Evolutionary conservation across 2,113 vertebrate species (phyloP), one percentile per base, ranked within the genome.

Genomic region (Seriola aureovittata): DNA sequence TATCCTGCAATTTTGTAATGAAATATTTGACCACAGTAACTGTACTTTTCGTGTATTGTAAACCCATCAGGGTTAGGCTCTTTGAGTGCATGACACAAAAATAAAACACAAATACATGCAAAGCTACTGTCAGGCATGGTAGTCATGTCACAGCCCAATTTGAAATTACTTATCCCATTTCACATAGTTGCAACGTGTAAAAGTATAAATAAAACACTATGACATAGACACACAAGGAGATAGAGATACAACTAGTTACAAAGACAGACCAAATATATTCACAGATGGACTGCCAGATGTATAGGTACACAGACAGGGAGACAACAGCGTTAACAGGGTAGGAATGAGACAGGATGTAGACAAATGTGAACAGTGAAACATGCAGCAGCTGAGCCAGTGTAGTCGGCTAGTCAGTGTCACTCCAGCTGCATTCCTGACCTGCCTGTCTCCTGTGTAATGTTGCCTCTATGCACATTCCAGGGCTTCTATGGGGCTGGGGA

Each of bases 381-480:
- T 34, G 77, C 64, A 77, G 65, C 76, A 87, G 85, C 82, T 89
- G 74, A 86, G 66, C 78, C 44, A 29, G 54, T 90, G 68, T 32
- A 59, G 79, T 84, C 29, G 8, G 50, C 14, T 82, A 42, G 65
- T 85, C 78, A 16, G 62, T 70, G 58, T 84, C 55, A 69, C 19
- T 76, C 48, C 36, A 55, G 40, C 86, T 74, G 84, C 91, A 93
- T 94, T 92, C 93, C 91, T 74, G 84, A 55, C 84, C 81, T 71
- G 84, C 81, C 65, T 50, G 81, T 90, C 89, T 86, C 70, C 80
- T 71, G 72, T 91, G 86, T 91, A 91, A 90, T 89, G 82, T 64
- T 89, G 88, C 66, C 80, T 84, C 74, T 66, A 55, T 87, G 89
- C 90, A 90, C 91, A 94, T 91, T 91, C 91, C 85, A 82, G 80